Percentiles rank a stretch among this genome's conserved stretches.
Conservation (phyloP, 2,797 vertebrate genomes). For the Buceros bicornis region DNA sequence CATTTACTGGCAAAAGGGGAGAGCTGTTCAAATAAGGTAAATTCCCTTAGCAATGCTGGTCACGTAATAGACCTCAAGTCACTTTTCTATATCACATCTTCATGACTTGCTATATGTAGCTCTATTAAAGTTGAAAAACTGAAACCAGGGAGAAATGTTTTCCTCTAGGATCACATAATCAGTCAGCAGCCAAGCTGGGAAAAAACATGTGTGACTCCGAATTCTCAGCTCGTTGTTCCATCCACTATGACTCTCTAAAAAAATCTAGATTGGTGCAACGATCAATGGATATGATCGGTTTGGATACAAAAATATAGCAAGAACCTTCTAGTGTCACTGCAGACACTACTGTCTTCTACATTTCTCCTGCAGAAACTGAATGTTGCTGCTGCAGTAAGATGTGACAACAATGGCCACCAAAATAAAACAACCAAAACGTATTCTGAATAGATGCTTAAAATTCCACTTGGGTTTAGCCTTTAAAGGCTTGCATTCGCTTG, state of each 20-base stretch:
- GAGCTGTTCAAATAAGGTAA: not conserved
- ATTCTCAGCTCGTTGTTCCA: not conserved
- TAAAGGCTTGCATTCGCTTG: constrained; percentile 10
- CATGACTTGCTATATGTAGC: not conserved
- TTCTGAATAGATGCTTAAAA: not conserved
- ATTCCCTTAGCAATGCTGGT: not conserved
- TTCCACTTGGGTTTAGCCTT: not conserved
- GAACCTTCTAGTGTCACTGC: not conserved
- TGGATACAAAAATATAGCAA: not conserved
- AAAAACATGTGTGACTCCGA: not conserved
- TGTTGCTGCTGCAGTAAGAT: not conserved
- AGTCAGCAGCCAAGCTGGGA: not conserved
- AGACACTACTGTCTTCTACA: not conserved
- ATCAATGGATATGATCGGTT: rapidly evolving
- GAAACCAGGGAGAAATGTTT: not conserved
- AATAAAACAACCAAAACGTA: not conserved
- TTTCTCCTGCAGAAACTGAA: not conserved
- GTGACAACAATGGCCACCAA: not conserved
- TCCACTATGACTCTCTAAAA: not conserved
- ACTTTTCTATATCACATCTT: not conserved
- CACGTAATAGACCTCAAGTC: not conserved
- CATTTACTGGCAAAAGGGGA: not conserved
- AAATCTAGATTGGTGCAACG: not conserved
- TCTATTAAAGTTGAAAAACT: not conserved
- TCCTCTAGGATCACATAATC: not conserved